Conservation (phyloP, 2,797 vertebrate genomes). For the Xiphorhynchus erythropygius region DNA sequence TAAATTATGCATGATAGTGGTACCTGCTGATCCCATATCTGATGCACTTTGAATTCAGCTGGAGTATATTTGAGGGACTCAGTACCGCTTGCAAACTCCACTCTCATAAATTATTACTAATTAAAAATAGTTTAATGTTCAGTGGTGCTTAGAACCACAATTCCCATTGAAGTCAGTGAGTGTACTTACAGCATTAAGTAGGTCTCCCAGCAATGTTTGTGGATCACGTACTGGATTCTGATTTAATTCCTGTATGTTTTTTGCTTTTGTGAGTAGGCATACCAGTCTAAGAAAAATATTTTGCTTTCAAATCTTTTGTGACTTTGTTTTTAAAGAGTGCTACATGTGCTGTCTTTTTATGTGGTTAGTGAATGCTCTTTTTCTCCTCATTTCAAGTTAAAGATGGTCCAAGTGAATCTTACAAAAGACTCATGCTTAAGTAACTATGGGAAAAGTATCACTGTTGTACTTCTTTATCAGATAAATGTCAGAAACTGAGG, state of each 20-base stretch:
- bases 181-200: background rate
- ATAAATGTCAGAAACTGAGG: background rate
- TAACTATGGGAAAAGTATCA: background rate
- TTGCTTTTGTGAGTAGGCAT: background rate
- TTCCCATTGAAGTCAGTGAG: background rate
- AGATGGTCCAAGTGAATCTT: background rate
- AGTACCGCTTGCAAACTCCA: background rate
- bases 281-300: background rate
- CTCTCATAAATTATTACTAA: slow-evolving; percentile 31
- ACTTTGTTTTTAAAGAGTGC: background rate
- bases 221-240: background rate
- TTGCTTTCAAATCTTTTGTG: background rate
- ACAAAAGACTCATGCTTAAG: accelerated
- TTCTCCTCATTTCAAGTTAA: background rate
- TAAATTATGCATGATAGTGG: background rate
- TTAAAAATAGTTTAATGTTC: slow-evolving; percentile 18
- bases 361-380: background rate
- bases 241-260: background rate
- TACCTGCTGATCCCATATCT: background rate
- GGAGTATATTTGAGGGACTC: background rate
- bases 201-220: background rate
- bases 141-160: background rate
- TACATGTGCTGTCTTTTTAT: background rate
- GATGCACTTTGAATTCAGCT: slow-evolving; percentile 4
- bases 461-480: background rate